A percentile compares a stretch with the other conserved stretches of the same genome.
Conservation (phyloP, 92 coral and sea anemone species). For the Epizoanthus rinbou region DNA sequence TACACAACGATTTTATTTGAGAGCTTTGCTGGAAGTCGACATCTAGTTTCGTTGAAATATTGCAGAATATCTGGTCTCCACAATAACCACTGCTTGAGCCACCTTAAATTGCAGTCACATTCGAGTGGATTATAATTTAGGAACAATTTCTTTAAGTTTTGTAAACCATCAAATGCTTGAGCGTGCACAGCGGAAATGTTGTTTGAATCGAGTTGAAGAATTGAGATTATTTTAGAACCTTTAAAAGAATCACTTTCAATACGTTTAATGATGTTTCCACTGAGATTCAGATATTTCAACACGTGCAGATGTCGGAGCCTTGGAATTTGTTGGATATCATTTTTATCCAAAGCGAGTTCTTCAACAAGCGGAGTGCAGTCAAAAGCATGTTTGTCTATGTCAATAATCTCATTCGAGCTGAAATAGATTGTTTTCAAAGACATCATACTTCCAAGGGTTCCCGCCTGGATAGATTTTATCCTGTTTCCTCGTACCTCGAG, state of each 20-base stretch:
- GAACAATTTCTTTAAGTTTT: slow-evolving; percentile 20
- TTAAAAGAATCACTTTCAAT: background rate
- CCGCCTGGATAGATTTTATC: background rate
- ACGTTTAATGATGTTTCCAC: background rate
- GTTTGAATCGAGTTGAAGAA: slow-evolving; percentile 20
- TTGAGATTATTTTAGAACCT: slow-evolving; percentile 11
- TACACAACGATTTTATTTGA: slow-evolving; percentile 39
- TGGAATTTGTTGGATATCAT: background rate
- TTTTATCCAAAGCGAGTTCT: background rate
- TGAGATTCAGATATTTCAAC: slow-evolving; percentile 6
- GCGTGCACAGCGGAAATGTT: slow-evolving; percentile 14
- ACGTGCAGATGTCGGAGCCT: background rate
- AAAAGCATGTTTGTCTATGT: slow-evolving; percentile 2
- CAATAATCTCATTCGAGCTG: background rate
- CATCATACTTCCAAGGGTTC: slow-evolving; percentile 22
- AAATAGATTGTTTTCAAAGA: slow-evolving; percentile 12
- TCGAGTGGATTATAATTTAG: slow-evolving; percentile 61
- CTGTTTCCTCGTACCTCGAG: background rate
- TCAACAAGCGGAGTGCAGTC: slow-evolving; percentile 12
- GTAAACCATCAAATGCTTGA: slow-evolving; percentile 40
- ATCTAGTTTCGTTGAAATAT: slow-evolving; percentile 35
- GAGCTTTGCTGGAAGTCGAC: slow-evolving; percentile 44
- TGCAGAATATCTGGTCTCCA: slow-evolving; percentile 16
- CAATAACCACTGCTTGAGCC: slow-evolving; percentile 62
- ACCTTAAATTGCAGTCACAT: slow-evolving; percentile 72